A percentile compares a stretch with the other conserved stretches of the same genome.
phyloP scores from a whole-genome alignment of 2,888 invertebrate genomes.

The Phania funesta region DNA sequence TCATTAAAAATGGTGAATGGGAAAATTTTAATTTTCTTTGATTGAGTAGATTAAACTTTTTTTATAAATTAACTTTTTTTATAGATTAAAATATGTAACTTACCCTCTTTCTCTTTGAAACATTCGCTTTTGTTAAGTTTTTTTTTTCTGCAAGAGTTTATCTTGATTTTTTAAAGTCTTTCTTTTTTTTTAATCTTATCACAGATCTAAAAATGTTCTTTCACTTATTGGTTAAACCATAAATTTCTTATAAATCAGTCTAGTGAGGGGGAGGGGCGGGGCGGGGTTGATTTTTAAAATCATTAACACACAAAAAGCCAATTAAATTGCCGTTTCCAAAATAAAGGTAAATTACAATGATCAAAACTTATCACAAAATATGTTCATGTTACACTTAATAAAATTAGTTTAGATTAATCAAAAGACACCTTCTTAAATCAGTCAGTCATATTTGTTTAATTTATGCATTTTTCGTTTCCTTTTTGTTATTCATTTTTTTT shows the following conservation, averaged over 20 bases:
- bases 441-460: conserved; percentile 57
- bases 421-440: conserved; percentile 42
- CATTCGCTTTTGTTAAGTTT: conserved; percentile 21
- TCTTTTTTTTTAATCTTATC: conserved; percentile 44
- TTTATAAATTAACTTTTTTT: too few relatives aligned
- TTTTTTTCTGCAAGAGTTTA: not conserved
- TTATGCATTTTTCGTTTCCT: not conserved
- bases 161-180: not conserved
- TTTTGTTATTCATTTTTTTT: not conserved
- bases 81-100: not conserved
- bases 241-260: conserved; percentile 62
- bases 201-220: conserved; percentile 51
- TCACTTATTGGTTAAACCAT: conserved; percentile 60
- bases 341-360: conserved; percentile 18
- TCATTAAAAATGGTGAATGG: too few relatives aligned
- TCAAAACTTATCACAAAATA: conserved; percentile 65
- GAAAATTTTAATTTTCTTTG: too few relatives aligned
- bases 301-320: conserved; percentile 61
- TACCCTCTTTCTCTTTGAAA: conserved; percentile 8
- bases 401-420: conserved; percentile 39
- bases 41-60: too few relatives aligned
- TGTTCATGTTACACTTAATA: conserved; percentile 43
- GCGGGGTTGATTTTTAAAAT: conserved; percentile 61
- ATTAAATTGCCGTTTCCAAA: conserved; percentile 42
- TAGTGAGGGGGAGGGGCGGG: conserved; percentile 42